Base-by-base conservation (phyloP, 1,140 invertebrate genomes). In the Chrysomallon squamiferum region DNA sequence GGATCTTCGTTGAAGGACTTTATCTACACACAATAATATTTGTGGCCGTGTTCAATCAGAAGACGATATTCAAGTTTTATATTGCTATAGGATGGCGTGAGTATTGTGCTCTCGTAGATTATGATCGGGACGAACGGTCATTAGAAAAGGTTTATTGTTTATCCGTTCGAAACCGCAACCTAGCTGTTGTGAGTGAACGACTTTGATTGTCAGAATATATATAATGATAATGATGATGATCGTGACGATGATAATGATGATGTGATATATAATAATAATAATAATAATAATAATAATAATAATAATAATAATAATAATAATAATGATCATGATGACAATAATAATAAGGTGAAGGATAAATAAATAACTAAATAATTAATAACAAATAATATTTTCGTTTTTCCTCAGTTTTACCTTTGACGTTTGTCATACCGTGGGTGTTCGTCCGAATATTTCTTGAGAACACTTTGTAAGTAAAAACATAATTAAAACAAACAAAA, bases 21-120 rank as follows among this genome's bases (percentile, higher is more conserved):
- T 94, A 93, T 79, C 85, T 94, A 2, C 91, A 93, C 79, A 92
- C 91, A 79, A 86, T 93, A 32, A 90, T 94, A 49, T 93, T 92
- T 75, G 83, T 91, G 43, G 90, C 92, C 2, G 87, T 92, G 43
- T 92, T 92, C 83, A 90, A 90, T 0, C 91, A 93, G 75, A 89
- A 87, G n/a, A 88, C 85, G 50, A 88, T 90, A 35, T 90, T 93
- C 43, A 87, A 86, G 9, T 78, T 87, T 20, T 93, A 93, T 81
- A 88, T 92, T 20, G 61, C 89, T 7, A 85, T 92, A 22, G 92
- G 92, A 69, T 93, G 92, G 92, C 89, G 92, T 93, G 85, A 87
- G 86, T 71, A 13, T n/a, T n/a, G n/a, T n/a, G n/a, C n/a, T n/a
- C n/a, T n/a, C n/a, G n/a, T n/a, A n/a, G n/a, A n/a, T n/a, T n/a